These are phyloP conservation scores for Acanthornis magna DNA, from an alignment of 2,797 vertebrate genomes.

Conservation along the genomic window DNA sequence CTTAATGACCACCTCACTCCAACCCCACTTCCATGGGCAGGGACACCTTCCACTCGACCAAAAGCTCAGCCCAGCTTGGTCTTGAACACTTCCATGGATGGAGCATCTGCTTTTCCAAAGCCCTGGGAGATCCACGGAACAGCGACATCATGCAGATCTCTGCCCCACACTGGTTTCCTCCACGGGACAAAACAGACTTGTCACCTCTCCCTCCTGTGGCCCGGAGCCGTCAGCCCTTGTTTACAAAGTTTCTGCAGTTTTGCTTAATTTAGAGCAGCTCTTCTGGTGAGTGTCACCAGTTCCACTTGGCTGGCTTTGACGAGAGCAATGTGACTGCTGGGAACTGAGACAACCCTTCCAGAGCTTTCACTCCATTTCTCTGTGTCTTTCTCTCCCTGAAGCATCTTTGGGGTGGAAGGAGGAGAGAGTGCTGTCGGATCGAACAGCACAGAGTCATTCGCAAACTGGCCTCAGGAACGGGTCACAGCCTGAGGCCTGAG, in stretches of 20 bases:
- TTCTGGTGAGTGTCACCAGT: constrained; percentile 30
- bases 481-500: neutral
- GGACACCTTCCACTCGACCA: neutral
- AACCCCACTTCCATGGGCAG: neutral
- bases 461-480: neutral
- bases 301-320: constrained; percentile 50
- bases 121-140: fast-evolving
- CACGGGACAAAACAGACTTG: neutral
- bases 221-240: neutral
- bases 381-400: neutral
- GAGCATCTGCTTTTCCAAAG: neutral
- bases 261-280: constrained; percentile 30
- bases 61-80: neutral
- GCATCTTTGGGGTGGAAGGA: neutral
- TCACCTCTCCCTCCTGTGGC: neutral
- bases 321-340: constrained; percentile 7
- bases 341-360: constrained; percentile 11
- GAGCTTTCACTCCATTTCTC: neutral
- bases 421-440: neutral
- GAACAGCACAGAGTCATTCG: neutral
- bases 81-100: neutral
- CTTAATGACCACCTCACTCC: neutral
- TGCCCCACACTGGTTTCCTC: neutral
- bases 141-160: neutral
- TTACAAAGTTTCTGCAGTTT: neutral